Evolutionary conservation across 2,888 invertebrate species (phyloP).

Genomic region (Plagiodera versicolora): DNA sequence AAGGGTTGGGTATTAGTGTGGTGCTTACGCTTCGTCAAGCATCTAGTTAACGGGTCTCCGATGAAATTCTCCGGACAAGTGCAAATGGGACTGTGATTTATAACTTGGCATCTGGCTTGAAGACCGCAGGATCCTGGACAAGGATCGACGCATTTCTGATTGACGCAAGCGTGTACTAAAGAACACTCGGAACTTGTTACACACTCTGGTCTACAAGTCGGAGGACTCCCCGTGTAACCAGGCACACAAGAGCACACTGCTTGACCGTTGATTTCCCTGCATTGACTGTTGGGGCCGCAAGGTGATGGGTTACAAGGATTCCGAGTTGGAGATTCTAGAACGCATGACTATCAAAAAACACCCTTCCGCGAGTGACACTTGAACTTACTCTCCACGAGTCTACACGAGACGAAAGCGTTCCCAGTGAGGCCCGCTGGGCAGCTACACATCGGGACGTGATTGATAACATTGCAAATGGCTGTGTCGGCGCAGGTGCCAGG

Average conservation of each 20-base stretch:
- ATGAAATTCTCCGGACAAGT: conserved; percentile 63
- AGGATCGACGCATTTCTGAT: conserved; percentile 71
- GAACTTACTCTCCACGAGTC: conserved; percentile 40
- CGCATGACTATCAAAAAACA: background rate
- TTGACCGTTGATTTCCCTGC: conserved; percentile 70
- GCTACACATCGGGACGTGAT: conserved; percentile 57
- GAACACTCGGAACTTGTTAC: conserved; percentile 73
- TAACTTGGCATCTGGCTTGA: conserved; percentile 71
- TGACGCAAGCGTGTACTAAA: conserved; percentile 66
- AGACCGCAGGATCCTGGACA: conserved; percentile 74
- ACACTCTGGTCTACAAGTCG: conserved; percentile 74
- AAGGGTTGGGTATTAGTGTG: no score
- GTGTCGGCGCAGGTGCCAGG: conserved; percentile 56
- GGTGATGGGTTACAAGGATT: conserved; percentile 69
- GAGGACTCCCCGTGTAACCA: conserved; percentile 66
- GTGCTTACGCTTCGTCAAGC: conserved; percentile 48
- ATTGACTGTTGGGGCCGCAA: conserved; percentile 78
- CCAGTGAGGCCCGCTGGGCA: conserved; percentile 56
- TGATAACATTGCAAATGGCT: conserved; percentile 55
- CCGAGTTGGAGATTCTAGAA: conserved; percentile 36
- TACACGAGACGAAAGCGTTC: conserved; percentile 54
- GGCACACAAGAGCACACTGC: conserved; percentile 73
- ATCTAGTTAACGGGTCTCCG: conserved; percentile 69
- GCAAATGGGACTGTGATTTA: conserved; percentile 73
- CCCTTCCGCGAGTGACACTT: background rate